Conservation (phyloP, 2,797 vertebrate genomes). For the Adelosebastes latens region DNA sequence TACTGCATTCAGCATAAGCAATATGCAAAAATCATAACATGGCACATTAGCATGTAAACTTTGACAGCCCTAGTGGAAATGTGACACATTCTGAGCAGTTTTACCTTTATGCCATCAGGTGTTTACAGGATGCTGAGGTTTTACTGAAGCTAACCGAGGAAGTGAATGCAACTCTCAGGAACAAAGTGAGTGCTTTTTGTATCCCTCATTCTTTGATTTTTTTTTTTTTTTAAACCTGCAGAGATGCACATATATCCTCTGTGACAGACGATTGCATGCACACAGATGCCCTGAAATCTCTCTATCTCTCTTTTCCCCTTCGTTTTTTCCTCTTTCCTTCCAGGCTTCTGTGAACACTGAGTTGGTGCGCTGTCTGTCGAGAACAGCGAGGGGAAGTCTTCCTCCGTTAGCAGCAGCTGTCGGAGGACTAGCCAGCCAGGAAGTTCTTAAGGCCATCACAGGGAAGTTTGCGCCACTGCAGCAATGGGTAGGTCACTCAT, state of each 20-base stretch:
- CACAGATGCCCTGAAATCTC: not conserved
- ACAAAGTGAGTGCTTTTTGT: slow-evolving; percentile 83
- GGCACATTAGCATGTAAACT: too few species aligned
- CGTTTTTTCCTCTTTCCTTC: not conserved
- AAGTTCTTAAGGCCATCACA: slow-evolving; percentile 96
- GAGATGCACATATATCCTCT: not conserved
- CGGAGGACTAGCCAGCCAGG: slow-evolving; percentile 95
- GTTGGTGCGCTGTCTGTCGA: slow-evolving; percentile 89
- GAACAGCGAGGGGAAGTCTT: slow-evolving; percentile 89
- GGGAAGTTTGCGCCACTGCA: slow-evolving; percentile 97
- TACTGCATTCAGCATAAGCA: too few species aligned
- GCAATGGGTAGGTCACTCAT: slow-evolving; percentile 90
- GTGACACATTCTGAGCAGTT: slow-evolving; percentile 3
- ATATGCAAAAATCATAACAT: too few species aligned
- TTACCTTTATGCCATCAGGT: slow-evolving; percentile 79
- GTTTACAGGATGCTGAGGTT: slow-evolving; percentile 91
- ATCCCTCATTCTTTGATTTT: not conserved
- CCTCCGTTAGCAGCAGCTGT: slow-evolving; percentile 91
- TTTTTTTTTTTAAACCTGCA: not conserved
- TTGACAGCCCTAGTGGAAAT: not conserved
- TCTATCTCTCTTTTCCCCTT: not conserved
- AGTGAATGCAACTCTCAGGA: slow-evolving; percentile 86
- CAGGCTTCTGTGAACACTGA: slow-evolving; percentile 85
- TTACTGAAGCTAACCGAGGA: slow-evolving; percentile 89
- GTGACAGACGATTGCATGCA: not conserved